Percentiles rank a stretch among this genome's conserved stretches.
Evolutionary conservation across 2,797 vertebrate species (phyloP).

Genomic region (Centropyge bicolor): DNA sequence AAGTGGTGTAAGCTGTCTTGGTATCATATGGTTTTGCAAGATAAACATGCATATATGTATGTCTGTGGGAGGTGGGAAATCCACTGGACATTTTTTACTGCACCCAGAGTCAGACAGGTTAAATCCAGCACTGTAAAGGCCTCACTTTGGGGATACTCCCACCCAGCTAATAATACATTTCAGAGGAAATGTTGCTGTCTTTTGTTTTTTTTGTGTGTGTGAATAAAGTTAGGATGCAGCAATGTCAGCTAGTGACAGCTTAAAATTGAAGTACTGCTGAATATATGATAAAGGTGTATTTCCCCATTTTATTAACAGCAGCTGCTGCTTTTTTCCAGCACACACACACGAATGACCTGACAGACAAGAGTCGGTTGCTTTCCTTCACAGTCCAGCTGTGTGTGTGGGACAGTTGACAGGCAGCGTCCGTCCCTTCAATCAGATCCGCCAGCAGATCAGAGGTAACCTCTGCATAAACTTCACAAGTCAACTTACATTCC

Average conservation of each 20-base stretch:
- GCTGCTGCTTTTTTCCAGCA: background rate
- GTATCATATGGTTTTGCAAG: background rate
- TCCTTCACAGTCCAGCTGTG: conserved; percentile 24
- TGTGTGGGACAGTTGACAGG: conserved; percentile 8
- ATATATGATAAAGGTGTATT: background rate
- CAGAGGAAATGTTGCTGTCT: background rate
- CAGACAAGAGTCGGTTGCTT: background rate
- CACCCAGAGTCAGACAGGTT: background rate
- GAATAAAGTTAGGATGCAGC: background rate
- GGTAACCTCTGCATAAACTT: background rate
- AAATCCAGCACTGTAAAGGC: background rate
- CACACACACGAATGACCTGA: conserved; percentile 1
- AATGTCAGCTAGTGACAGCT: background rate
- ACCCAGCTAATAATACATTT: background rate
- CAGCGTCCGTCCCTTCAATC: background rate
- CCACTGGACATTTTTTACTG: background rate
- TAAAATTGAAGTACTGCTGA: background rate
- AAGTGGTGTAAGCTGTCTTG: background rate
- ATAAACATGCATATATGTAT: background rate
- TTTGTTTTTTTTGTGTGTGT: too few species aligned
- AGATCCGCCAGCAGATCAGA: conserved; percentile 31
- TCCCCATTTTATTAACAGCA: background rate
- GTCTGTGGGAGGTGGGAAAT: background rate
- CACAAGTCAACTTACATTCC: conserved; percentile 24
- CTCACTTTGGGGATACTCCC: background rate